These are phyloP conservation scores for Nycticebus coucang DNA, from an alignment of 2,113 vertebrate species.

Conservation along the genomic window DNA sequence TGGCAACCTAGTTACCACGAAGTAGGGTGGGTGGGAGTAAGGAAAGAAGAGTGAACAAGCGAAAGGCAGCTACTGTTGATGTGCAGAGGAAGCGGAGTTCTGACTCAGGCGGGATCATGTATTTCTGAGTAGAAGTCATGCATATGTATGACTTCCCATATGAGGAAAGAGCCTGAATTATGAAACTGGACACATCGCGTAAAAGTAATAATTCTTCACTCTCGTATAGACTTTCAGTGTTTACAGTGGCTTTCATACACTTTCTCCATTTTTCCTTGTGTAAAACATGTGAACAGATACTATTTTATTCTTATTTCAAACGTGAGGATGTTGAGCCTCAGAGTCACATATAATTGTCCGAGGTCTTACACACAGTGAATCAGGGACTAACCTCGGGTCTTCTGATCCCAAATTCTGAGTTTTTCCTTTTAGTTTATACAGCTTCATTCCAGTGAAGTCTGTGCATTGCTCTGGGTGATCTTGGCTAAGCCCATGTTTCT, in stretches of 20 bases:
- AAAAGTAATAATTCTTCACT: slow-evolving; percentile 30
- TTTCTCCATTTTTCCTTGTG: slow-evolving; percentile 8
- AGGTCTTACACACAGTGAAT: neutral
- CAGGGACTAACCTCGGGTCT: neutral
- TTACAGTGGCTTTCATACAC: neutral
- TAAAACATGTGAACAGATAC: neutral
- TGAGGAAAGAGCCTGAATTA: neutral
- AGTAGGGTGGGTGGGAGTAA: neutral
- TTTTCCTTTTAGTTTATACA: neutral
- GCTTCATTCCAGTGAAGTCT: neutral
- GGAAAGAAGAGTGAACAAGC: neutral
- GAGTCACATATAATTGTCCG: neutral
- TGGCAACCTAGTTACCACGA: neutral
- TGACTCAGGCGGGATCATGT: neutral
- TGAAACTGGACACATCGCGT: neutral
- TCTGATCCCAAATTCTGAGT: neutral
- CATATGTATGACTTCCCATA: neutral
- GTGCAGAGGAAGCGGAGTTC: neutral
- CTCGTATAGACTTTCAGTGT: slow-evolving; percentile 6
- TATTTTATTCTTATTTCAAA: slow-evolving; percentile 22
- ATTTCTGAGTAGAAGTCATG: neutral
- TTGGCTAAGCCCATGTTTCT: neutral
- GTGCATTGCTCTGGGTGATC: neutral
- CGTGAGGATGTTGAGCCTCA: neutral
- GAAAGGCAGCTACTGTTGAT: neutral